A percentile compares a stretch with the other conserved stretches of the same genome.
Conservation (phyloP, 30 jellyfish, hydroid and myxozoan species). For the Turritopsis dohrnii region DNA sequence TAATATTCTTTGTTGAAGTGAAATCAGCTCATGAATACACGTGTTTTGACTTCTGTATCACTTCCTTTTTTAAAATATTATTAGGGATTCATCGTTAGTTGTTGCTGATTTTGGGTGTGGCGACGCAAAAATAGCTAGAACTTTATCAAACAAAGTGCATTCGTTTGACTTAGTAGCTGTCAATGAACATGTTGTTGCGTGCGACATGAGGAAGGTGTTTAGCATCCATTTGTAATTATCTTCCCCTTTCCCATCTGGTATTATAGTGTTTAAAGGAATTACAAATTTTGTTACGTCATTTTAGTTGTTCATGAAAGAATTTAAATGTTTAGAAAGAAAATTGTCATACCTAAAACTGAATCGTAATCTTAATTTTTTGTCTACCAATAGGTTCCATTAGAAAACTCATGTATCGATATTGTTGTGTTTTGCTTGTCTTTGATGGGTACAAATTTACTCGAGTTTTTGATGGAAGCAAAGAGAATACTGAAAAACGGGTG, state of each 20-base stretch:
- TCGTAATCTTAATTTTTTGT: background rate
- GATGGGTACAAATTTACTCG: conserved; percentile 83
- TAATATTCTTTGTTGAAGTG: background rate
- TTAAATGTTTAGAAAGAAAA: background rate
- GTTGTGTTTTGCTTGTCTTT: conserved; percentile 81
- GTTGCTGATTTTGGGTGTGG: conserved; percentile 98
- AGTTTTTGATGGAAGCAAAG: conserved; percentile 74
- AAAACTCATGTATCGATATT: conserved; percentile 44
- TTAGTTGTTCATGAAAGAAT: too few species aligned
- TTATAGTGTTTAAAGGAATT: too few species aligned
- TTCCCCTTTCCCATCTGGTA: too few species aligned
- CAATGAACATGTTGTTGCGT: conserved; percentile 56
- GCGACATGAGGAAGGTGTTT: conserved; percentile 90
- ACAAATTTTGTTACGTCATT: too few species aligned
- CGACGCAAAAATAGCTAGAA: conserved; percentile 78
- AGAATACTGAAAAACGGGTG: conserved; percentile 66
- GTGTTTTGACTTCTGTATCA: too few species aligned
- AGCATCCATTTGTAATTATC: too few species aligned
- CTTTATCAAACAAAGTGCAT: conserved; percentile 59
- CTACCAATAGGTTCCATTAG: conserved; percentile 62
- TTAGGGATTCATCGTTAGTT: conserved; percentile 44
- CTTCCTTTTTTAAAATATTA: background rate
- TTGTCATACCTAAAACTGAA: background rate
- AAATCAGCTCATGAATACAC: background rate
- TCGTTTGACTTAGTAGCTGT: conserved; percentile 90